A percentile compares a stretch with the other conserved stretches of the same genome.
Evolutionary conservation across 2,113 vertebrate genomes (phyloP).

Genomic region (Rhipidura dahli): DNA sequence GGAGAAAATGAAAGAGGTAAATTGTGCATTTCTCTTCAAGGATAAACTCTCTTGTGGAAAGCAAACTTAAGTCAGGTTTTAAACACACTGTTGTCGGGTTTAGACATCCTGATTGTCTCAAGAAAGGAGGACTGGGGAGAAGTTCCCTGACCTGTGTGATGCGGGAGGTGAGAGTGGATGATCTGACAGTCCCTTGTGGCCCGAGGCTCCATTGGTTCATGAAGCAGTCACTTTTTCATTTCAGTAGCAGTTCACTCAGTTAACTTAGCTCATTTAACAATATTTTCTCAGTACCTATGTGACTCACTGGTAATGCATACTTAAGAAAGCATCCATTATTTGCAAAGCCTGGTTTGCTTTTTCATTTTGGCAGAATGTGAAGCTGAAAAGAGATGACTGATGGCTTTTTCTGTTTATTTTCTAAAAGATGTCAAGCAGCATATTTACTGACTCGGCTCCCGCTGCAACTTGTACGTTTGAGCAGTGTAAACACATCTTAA

Average conservation of each 20-base stretch:
- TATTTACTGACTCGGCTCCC: conserved; percentile 52
- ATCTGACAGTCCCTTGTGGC: not conserved
- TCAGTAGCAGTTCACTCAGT: conserved; percentile 15
- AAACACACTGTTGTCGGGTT: not conserved
- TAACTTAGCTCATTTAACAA: conserved; percentile 66
- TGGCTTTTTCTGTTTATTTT: conserved; percentile 71
- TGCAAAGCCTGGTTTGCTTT: conserved; percentile 17
- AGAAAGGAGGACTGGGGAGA: not conserved
- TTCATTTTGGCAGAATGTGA: conserved; percentile 2
- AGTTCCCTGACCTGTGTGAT: not conserved
- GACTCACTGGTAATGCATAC: conserved; percentile 26
- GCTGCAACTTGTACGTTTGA: conserved; percentile 65
- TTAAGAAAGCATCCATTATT: conserved; percentile 52
- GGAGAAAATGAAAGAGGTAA: not conserved
- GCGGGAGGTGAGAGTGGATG: not conserved
- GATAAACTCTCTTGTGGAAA: not conserved
- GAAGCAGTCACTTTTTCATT: conserved; percentile 63
- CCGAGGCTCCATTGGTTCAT: not conserved
- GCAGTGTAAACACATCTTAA: conserved; percentile 54
- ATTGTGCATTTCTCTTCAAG: not conserved
- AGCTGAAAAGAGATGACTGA: conserved; percentile 51
- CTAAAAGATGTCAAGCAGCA: conserved; percentile 68
- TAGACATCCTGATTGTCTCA: not conserved
- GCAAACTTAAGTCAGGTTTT: not conserved
- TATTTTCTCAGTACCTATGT: not conserved